Conservation (phyloP, 1,140 invertebrate genomes). For the Lepeophtheirus salmonis region DNA sequence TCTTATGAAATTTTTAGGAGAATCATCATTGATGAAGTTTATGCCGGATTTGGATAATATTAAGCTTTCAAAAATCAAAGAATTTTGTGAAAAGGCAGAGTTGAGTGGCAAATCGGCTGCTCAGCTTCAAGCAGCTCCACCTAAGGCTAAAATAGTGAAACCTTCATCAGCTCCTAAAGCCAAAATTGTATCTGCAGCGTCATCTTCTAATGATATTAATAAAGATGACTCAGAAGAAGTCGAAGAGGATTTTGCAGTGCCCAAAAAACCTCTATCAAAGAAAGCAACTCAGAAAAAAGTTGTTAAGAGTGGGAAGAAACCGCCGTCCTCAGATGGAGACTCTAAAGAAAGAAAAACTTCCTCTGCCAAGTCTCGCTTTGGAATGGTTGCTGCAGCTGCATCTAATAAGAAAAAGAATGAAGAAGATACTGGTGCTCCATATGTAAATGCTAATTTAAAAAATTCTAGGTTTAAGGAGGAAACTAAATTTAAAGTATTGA, state of each 20-base stretch:
- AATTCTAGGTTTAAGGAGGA: conserved; percentile 16
- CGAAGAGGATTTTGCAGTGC: neutral
- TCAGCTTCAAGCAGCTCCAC: neutral
- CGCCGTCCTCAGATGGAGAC: conserved; percentile 3
- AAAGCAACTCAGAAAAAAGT: conserved; percentile 19
- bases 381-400: neutral
- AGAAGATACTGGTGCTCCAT: conserved; percentile 1
- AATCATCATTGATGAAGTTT: conserved; percentile 55
- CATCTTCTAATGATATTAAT: neutral
- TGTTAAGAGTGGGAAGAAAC: conserved; percentile 2
- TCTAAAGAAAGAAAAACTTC: conserved; percentile 14
- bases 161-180: neutral
- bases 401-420: conserved; percentile 16
- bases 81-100: conserved; percentile 75
- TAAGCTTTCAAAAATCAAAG: conserved; percentile 90
- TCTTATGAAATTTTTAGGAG: conserved; percentile 76
- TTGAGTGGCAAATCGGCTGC: conserved; percentile 30
- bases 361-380: neutral
- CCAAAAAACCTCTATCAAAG: conserved; percentile 4
- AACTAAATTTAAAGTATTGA: conserved; percentile 37
- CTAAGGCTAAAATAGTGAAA: conserved; percentile 26
- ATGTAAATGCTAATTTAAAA: conserved; percentile 4
- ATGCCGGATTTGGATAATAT: conserved; percentile 67
- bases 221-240: conserved; percentile 12
- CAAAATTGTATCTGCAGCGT: neutral